Conservation (phyloP, 2,888 invertebrate genomes). For the Hoplodrina ambigua region DNA sequence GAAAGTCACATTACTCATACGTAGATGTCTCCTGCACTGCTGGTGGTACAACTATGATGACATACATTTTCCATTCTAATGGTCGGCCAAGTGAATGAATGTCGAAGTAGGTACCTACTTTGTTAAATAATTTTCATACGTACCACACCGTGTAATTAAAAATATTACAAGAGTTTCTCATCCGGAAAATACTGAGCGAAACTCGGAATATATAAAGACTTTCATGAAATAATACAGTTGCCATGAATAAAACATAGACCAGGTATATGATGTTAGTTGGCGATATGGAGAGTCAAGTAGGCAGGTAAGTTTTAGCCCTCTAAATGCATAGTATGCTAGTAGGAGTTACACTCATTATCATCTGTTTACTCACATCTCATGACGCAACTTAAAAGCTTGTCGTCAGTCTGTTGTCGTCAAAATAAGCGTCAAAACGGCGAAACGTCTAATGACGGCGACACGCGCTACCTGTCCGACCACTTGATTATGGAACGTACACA, state of each 20-base stretch:
- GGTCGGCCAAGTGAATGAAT: conserved; percentile 58
- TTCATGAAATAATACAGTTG: conserved; percentile 56
- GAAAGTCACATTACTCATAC: conserved; percentile 60
- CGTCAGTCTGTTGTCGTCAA: conserved; percentile 70
- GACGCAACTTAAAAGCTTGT: conserved; percentile 69
- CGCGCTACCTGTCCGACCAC: conserved; percentile 47
- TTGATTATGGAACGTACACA: conserved; percentile 55
- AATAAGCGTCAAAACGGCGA: conserved; percentile 64
- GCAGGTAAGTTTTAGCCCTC: conserved; percentile 14
- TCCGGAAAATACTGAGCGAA: conserved; percentile 64
- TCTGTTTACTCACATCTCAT: conserved; percentile 62
- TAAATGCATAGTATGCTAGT: conserved; percentile 15
- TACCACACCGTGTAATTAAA: conserved; percentile 60
- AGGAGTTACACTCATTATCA: conserved; percentile 41
- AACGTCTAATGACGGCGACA: conserved; percentile 58
- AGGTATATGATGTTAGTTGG: conserved; percentile 2
- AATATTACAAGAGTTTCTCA: conserved; percentile 62
- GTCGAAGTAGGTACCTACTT: conserved; percentile 29
- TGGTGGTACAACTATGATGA: conserved; percentile 45
- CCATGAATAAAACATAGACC: conserved; percentile 58
- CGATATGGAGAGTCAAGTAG: conserved; percentile 12
- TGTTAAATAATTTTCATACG: conserved; percentile 54
- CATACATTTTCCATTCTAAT: conserved; percentile 69
- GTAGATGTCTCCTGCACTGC: conserved; percentile 46
- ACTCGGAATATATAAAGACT: conserved; percentile 56